Base-by-base conservation (phyloP, 2,113 vertebrate genomes). In the Machaerirhynchus nigripectus region DNA sequence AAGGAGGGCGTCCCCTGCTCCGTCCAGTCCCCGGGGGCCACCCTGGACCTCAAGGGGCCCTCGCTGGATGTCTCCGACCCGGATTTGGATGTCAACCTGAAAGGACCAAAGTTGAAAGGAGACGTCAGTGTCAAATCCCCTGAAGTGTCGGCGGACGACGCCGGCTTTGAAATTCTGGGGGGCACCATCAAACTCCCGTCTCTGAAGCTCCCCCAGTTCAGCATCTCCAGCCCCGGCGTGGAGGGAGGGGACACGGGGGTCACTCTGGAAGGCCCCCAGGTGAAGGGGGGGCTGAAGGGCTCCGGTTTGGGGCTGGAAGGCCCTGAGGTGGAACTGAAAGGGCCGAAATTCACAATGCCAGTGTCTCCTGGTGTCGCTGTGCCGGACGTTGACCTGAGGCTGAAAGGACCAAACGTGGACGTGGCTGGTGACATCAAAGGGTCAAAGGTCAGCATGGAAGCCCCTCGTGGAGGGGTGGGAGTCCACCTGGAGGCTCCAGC, bases 51-150 rank as follows among this genome's bases (percentile, higher is more conserved):
- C 65, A 79, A 87, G 56, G 94, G 73, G 13, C 97, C 97, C 4
- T 93, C 95, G 2, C 55, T 84, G 73, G 94, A 77, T 0, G 17
- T 95, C 44, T 91, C 96, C 1, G 16, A 50, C 20, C 95, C 77
- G 0, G 95, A 87, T 33, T 30, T 96, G 73, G 97, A 97, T 2
- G 53, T 96, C 21, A 97, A 90, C 78, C 42, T 98, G 92, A 97
- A 98, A 96, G 98, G 97, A 97, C 97, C 98, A 97, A 97, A 95
- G 59, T 3, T 97, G 59, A 97, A 97, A 87, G 98, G 98, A 55
- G 97, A 98, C 5, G 63, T 98, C 1, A 91, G 88, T 17, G 3
- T 83, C 24, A 77, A 96, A 22, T 13, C 92, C 53, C 97, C 98
- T 9, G 57, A 92, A 27, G 60, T 47, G 1, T 70, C 97, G 0